Evolutionary conservation across 2,113 vertebrate species (phyloP).

Genomic region (Oryzias melastigma): DNA sequence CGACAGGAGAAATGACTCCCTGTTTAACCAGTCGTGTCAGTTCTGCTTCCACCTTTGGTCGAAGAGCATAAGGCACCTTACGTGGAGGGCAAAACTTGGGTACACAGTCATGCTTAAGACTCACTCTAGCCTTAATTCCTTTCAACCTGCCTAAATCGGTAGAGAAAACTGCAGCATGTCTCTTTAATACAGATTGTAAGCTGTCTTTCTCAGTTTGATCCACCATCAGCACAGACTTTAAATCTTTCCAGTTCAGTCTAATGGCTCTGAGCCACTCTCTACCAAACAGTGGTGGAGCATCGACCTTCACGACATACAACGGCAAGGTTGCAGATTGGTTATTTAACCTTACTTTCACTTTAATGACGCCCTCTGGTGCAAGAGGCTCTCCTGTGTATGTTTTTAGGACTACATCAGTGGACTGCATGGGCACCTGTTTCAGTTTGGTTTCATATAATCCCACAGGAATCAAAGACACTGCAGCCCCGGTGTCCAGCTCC

Average conservation of each 20-base stretch:
- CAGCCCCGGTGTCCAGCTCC: not conserved
- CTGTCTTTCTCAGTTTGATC: not conserved
- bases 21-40: not conserved
- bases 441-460: not conserved
- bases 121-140: not conserved
- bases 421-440: not conserved
- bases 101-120: not conserved
- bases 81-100: constrained; percentile 1
- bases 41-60: not conserved
- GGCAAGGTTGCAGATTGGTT: not conserved
- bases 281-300: not conserved
- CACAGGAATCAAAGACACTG: not conserved
- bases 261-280: not conserved
- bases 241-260: constrained; percentile 8
- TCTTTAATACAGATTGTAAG: not conserved
- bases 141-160: not conserved
- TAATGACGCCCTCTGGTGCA: not conserved
- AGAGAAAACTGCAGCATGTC: not conserved
- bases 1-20: not conserved
- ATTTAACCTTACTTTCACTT: not conserved
- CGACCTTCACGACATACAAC: not conserved
- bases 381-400: not conserved
- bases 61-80: too few species aligned
- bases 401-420: not conserved
- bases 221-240: not conserved